Conservation (phyloP, 92 coral and sea anemone genomes). For the Blastomussa wellsi region DNA sequence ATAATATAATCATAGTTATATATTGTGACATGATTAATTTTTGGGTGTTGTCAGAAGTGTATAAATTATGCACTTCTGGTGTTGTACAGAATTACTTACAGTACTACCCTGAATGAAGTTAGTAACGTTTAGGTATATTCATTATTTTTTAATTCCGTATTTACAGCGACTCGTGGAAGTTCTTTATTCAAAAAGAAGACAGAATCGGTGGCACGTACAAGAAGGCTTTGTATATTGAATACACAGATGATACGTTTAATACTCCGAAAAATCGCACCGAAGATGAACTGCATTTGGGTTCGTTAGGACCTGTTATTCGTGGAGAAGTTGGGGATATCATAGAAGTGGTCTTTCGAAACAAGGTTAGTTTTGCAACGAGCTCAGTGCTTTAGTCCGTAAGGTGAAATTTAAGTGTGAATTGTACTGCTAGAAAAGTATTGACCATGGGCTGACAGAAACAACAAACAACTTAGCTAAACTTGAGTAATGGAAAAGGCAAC, state of each 20-base stretch:
- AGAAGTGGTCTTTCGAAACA: slow-evolving; percentile 80
- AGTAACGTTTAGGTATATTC: no score
- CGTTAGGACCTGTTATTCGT: slow-evolving; percentile 80
- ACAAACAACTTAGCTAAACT: background rate
- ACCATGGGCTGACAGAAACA: no score
- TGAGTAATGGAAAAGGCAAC: no score
- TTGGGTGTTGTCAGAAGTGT: no score
- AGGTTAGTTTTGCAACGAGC: slow-evolving; percentile 31
- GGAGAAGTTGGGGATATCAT: slow-evolving; percentile 94
- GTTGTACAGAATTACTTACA: no score
- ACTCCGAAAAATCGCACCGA: slow-evolving; percentile 47
- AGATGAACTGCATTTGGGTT: slow-evolving; percentile 65
- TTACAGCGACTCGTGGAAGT: slow-evolving; percentile 70
- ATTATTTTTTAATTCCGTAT: no score
- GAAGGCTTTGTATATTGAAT: slow-evolving; percentile 86
- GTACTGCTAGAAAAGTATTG: background rate
- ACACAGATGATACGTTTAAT: slow-evolving; percentile 68
- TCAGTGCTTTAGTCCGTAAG: background rate
- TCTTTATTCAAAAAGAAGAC: slow-evolving; percentile 62
- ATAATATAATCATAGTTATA: no score
- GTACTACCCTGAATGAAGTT: no score
- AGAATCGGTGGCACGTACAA: slow-evolving; percentile 85
- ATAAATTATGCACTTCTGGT: no score
- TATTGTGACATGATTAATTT: no score
- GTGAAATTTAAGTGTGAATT: no score